Evolutionary conservation across 2,888 invertebrate genomes (phyloP).

Genomic region (Ephialtes manifestator): DNA sequence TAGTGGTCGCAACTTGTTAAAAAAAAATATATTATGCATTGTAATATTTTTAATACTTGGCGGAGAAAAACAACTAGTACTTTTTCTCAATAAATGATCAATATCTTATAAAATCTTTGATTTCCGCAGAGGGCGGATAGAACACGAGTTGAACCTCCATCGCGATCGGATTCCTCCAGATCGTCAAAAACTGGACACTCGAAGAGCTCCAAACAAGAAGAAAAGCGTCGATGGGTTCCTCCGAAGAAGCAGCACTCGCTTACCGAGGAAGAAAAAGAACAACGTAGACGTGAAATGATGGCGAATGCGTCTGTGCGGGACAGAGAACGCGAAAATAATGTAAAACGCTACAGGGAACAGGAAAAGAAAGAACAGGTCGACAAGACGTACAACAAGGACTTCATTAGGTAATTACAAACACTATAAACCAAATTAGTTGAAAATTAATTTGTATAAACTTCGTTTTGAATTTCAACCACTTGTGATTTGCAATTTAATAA

Average conservation of each 20-base stretch:
- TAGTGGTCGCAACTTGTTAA: too few species aligned
- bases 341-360: conserved; percentile 89
- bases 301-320: conserved; percentile 92
- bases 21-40: too few species aligned
- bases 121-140: conserved; percentile 78
- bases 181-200: conserved; percentile 32
- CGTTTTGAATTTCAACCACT: too few species aligned
- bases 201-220: conserved; percentile 73
- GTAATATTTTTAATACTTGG: too few species aligned
- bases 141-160: conserved; percentile 70
- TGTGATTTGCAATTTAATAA: too few species aligned
- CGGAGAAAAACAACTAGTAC: not conserved
- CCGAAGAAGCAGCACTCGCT: conserved; percentile 83
- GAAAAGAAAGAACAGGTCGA: conserved; percentile 86
- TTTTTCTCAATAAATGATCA: not conserved
- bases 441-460: too few species aligned
- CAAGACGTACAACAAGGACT: conserved; percentile 86
- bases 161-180: conserved; percentile 62
- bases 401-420: conserved; percentile 83
- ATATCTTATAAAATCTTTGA: conserved; percentile 10
- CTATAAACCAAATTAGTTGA: too few species aligned
- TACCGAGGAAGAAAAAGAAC: conserved; percentile 90
- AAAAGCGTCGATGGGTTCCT: conserved; percentile 75
- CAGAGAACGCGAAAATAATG: conserved; percentile 89
- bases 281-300: conserved; percentile 93